phyloP scores from a whole-genome alignment of 2,113 vertebrate genomes.

The Talpa occidentalis region DNA sequence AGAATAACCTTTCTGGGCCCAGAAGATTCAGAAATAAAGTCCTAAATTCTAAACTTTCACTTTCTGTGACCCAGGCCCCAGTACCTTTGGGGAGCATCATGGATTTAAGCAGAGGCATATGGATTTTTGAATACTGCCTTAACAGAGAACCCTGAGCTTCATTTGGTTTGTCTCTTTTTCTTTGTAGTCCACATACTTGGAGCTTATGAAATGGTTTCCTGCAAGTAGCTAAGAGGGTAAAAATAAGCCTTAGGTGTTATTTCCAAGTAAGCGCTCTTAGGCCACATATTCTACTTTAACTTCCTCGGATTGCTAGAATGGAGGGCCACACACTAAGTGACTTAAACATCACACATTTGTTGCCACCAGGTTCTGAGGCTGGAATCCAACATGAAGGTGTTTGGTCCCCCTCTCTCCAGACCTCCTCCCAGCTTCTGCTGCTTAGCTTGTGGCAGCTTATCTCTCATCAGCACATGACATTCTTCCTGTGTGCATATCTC shows the following conservation, averaged over 20 bases:
- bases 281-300: neutral
- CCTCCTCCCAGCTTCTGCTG: neutral
- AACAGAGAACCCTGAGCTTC: neutral
- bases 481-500: neutral
- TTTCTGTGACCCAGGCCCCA: neutral
- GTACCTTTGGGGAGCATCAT: neutral
- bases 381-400: neutral
- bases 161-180: neutral
- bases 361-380: neutral
- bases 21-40: constrained; percentile 10
- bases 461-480: too few relatives aligned
- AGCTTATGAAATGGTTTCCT: neutral
- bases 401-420: too few relatives aligned
- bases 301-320: neutral
- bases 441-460: neutral
- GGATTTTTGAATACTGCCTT: neutral
- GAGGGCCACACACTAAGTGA: neutral
- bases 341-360: neutral
- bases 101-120: neutral
- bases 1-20: neutral
- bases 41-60: neutral
- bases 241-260: neutral
- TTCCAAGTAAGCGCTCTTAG: neutral
- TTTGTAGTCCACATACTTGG: neutral
- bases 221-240: neutral